These are phyloP conservation scores for Acrobeloides nanus DNA, from an alignment of 2,888 invertebrate species.

Conservation along the genomic window DNA sequence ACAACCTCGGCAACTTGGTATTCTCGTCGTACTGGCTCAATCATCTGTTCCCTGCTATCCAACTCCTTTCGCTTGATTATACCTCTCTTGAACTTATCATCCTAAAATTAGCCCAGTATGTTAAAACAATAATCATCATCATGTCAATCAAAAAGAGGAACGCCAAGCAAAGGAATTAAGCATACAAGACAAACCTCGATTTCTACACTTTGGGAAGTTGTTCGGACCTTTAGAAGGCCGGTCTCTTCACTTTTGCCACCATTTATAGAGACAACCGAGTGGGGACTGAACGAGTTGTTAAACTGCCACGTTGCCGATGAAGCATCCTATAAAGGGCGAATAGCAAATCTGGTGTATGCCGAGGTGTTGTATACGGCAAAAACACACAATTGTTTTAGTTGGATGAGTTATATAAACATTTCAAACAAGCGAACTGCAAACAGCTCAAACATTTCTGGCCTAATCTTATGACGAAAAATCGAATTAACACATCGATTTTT, in stretches of 20 bases:
- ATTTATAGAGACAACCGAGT: slow-evolving; percentile 51
- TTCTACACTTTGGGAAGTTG: slow-evolving; percentile 19
- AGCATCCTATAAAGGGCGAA: slow-evolving; percentile 34
- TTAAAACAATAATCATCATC: slow-evolving; percentile 5
- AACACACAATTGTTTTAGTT: too few relatives aligned
- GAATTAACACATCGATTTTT: too few relatives aligned
- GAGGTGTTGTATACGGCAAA: too few relatives aligned
- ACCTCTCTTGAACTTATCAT: slow-evolving; percentile 45
- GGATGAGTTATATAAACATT: too few relatives aligned
- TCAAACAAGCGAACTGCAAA: too few relatives aligned
- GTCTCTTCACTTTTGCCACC: slow-evolving; percentile 37
- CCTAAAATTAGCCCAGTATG: neutral
- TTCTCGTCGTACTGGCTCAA: slow-evolving; percentile 26
- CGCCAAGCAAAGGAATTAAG: neutral
- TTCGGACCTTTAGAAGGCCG: slow-evolving; percentile 41
- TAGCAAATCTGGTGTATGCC: neutral
- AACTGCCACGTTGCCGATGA: slow-evolving; percentile 52
- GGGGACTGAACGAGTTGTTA: slow-evolving; percentile 46
- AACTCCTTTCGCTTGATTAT: slow-evolving; percentile 46
- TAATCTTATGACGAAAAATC: too few relatives aligned
- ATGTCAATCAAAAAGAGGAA: neutral
- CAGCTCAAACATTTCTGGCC: too few relatives aligned
- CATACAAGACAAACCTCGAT: slow-evolving; percentile 3
- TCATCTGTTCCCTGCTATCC: slow-evolving; percentile 38
- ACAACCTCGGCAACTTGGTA: slow-evolving; percentile 14